Evolutionary conservation across 2,797 vertebrate genomes (phyloP), one percentile per base, ranked within the genome.

Genomic region (Malurus leucopterus): DNA sequence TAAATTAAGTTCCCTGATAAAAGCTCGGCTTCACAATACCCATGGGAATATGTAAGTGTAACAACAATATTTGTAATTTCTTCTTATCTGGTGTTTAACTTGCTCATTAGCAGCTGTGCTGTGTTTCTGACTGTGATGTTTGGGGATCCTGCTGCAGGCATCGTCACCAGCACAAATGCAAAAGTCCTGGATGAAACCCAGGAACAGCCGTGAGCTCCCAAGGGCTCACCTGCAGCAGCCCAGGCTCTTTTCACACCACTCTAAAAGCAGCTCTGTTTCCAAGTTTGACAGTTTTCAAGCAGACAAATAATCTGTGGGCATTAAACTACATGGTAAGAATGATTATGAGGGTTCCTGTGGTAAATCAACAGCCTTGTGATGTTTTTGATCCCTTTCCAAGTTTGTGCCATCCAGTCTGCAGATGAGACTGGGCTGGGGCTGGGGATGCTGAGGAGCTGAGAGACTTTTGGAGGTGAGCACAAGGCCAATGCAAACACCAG

Each of bases 1-100:
- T 94, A 84, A 95, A 93, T 92, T 82, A 88, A 92, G 51, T 83
- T 78, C 55, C 78, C 62, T 58, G 49, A 91, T 93, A 93, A 94
- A 27, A 65, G 86, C 92, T 90, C 81, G 70, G 44, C 61, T 92
- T 93, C 86, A 17, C 0, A 0, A 50, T 81, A 84, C 92, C 53
- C 24, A 77, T 73, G 64, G 86, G 44, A 90, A 23, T 24, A 47
- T 15, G 15, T 68, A 77, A 89, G 74, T 63, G 62, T 95, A 88
- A 57, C 87, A 94, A 93, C 78, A 94, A 53, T 72, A 89, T 89
- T 90, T 14, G 30, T 71, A 54, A 44, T 83, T 93, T 85, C 65
- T 93, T 93, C 88, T 88, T 72, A 53, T 46, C 83, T 44, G 27
- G 57, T 94, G 67, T 91, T 93, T 83, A 91, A 88, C 63, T 90